Evolutionary conservation across 2,797 vertebrate genomes (phyloP).

Genomic region (Trematomus bernacchii): DNA sequence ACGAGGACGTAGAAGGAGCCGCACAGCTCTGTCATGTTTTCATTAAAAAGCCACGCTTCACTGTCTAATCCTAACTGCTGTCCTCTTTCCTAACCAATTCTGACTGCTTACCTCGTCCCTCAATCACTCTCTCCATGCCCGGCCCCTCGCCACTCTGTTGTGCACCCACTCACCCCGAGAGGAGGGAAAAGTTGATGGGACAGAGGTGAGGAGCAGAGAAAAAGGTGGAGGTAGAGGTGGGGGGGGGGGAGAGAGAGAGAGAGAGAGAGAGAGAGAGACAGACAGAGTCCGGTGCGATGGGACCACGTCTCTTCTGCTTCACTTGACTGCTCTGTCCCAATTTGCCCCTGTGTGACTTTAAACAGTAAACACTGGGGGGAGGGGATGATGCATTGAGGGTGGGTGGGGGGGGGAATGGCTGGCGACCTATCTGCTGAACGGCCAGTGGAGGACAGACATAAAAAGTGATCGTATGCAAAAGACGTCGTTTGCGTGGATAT

Average conservation of each 20-base stretch:
- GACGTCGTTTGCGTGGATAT: slow-evolving; percentile 57
- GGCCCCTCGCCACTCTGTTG: slow-evolving; percentile 30
- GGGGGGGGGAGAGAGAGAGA: slow-evolving; percentile 5
- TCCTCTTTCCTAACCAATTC: slow-evolving; percentile 75
- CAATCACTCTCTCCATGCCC: slow-evolving; percentile 67
- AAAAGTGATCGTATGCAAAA: slow-evolving; percentile 66
- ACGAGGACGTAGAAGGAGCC: slow-evolving; percentile 52
- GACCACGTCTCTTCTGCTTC: slow-evolving; percentile 84
- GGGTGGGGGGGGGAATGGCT: neutral
- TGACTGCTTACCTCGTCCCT: slow-evolving; percentile 79
- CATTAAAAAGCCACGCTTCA: slow-evolving; percentile 89
- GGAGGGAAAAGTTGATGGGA: slow-evolving; percentile 46
- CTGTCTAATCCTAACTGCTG: slow-evolving; percentile 83
- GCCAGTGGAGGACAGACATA: slow-evolving; percentile 45
- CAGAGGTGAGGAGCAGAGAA: slow-evolving; percentile 44
- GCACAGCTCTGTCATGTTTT: slow-evolving; percentile 81
- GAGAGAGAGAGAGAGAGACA: slow-evolving; percentile 44
- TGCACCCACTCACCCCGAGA: slow-evolving; percentile 22
- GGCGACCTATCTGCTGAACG: slow-evolving; percentile 32
- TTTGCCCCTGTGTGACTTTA: slow-evolving; percentile 82
- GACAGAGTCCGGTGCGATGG: slow-evolving; percentile 59
- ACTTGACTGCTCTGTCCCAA: slow-evolving; percentile 81
- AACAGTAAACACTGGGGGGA: slow-evolving; percentile 81
- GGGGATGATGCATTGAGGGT: slow-evolving; percentile 46
- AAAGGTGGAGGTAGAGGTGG: slow-evolving; percentile 40